phyloP scores from a whole-genome alignment of 2,797 vertebrate species.

The Poecilia gillii region DNA sequence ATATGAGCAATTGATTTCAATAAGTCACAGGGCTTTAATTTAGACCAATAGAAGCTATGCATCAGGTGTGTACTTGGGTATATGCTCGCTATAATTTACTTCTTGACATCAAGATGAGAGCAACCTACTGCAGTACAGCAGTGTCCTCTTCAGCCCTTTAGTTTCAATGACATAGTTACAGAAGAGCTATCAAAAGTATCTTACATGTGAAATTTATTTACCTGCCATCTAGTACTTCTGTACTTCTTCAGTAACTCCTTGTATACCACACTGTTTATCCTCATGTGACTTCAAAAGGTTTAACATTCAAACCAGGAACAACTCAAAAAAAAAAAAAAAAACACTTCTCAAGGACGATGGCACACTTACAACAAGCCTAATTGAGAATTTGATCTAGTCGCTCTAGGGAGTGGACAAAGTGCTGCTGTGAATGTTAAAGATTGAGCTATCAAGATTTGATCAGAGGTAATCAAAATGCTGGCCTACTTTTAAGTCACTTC shows the following conservation, averaged over 20 bases:
- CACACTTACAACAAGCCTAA: conserved; percentile 74
- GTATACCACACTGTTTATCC: conserved; percentile 49
- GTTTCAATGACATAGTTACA: background rate
- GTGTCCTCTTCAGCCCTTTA: conserved; percentile 14
- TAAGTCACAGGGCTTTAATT: conserved; percentile 75
- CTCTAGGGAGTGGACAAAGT: conserved; percentile 66
- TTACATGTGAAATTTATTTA: background rate
- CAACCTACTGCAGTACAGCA: conserved; percentile 11
- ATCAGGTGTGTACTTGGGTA: conserved; percentile 39
- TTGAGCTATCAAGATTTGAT: conserved; percentile 69
- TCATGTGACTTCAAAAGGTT: conserved; percentile 56
- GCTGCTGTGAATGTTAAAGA: conserved; percentile 75
- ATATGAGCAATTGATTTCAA: conserved; percentile 70
- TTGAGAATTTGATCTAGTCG: conserved; percentile 78
- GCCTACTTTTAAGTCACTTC: conserved; percentile 62
- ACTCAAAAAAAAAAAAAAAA: conserved; percentile 28
- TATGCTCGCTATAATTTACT: conserved; percentile 47
- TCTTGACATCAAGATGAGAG: conserved; percentile 53
- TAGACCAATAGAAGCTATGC: conserved; percentile 71
- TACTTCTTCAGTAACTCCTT: conserved; percentile 14
- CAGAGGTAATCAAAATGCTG: conserved; percentile 71
- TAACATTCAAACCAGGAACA: conserved; percentile 69
- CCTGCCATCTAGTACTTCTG: conserved; percentile 27
- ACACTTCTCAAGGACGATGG: conserved; percentile 70
- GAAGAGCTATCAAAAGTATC: background rate